Evolutionary conservation across 1,140 invertebrate species (phyloP).

Genomic region (Lethrus apterus): DNA sequence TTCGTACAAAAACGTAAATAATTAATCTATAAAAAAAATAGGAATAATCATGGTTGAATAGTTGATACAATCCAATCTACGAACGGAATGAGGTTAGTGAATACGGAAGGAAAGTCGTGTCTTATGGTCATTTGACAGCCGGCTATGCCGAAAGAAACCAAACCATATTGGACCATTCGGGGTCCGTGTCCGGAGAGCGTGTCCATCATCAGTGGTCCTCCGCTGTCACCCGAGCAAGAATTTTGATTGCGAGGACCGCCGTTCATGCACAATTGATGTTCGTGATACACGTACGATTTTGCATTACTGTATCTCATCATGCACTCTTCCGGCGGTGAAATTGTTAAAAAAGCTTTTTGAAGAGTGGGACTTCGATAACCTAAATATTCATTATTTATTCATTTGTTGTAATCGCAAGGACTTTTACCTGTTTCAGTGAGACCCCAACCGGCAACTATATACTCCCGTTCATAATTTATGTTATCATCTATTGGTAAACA

Average conservation of each 20-base stretch:
- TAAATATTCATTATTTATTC: no score
- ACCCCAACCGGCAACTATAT: conserved; percentile 31
- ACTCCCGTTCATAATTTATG: conserved; percentile 22
- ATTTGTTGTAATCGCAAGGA: no score
- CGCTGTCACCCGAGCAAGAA: conserved; percentile 52
- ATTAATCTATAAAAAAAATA: no score
- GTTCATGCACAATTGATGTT: conserved; percentile 46
- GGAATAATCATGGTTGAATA: no score
- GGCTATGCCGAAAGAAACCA: conserved; percentile 48
- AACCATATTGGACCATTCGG: conserved; percentile 31
- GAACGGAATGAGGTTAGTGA: no score
- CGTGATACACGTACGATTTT: conserved; percentile 20
- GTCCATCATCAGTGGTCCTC: conserved; percentile 48
- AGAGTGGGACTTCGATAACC: no score
- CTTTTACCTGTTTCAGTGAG: conserved; percentile 28
- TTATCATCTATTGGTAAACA: conserved; percentile 22
- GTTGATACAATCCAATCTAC: no score
- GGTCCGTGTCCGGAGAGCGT: neutral
- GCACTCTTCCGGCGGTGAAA: conserved; percentile 16
- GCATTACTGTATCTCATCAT: no score
- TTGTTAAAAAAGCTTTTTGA: conserved; percentile 17
- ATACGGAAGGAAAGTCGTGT: no score
- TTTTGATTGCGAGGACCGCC: conserved; percentile 42
- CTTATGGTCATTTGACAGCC: no score
- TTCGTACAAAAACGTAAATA: no score